phyloP scores from a whole-genome alignment of 2,888 invertebrate genomes.

The Sphaerophoria rueppellii region DNA sequence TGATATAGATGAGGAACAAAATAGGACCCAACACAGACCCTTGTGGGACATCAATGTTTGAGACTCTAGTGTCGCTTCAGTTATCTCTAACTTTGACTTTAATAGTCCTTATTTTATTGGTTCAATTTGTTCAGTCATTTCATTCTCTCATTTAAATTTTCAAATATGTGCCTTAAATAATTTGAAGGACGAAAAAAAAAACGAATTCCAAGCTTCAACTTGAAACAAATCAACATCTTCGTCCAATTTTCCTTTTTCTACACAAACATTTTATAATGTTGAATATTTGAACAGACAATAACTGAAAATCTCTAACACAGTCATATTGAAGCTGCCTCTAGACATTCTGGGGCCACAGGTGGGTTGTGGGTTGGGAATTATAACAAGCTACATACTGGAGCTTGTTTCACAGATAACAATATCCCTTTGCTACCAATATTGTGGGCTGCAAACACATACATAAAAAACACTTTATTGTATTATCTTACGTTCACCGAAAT shows the following conservation, averaged over 20 bases:
- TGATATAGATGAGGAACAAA: no score
- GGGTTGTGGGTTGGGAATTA: conserved; percentile 48
- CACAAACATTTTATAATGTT: not conserved
- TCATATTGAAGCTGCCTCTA: conserved; percentile 30
- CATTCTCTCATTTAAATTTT: no score
- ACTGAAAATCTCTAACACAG: conserved; percentile 38
- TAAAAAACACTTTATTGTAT: conserved; percentile 46
- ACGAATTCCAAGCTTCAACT: no score
- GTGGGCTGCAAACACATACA: conserved; percentile 21
- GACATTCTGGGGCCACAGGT: conserved; percentile 64
- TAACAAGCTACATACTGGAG: conserved; percentile 40
- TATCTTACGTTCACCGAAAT: conserved; percentile 29
- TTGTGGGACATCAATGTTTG: no score
- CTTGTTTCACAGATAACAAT: conserved; percentile 42
- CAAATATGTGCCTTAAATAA: no score
- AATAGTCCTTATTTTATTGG: no score
- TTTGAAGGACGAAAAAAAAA: no score
- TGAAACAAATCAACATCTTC: not conserved
- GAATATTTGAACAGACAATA: conserved; percentile 39
- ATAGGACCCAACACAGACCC: no score
- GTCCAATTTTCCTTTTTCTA: not conserved
- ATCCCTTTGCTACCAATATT: conserved; percentile 25
- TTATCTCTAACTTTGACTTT: no score
- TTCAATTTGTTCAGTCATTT: no score
- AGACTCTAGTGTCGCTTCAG: no score